Conservation (phyloP, 2,113 vertebrate species). For the Sapajus apella region DNA sequence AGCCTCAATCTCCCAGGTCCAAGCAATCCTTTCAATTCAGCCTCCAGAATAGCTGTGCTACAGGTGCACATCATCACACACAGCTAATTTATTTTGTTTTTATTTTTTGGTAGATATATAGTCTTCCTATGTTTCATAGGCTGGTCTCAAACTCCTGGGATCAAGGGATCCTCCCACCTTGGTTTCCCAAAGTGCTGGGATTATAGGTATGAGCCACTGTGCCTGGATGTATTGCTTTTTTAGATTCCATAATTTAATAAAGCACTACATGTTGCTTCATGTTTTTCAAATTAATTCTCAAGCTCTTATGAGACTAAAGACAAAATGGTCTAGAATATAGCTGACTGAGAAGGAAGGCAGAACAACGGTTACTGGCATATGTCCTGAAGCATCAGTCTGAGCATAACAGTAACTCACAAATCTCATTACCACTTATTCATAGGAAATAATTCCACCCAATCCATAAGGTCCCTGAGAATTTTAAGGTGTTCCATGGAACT, state of each 20-base stretch:
- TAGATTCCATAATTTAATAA: neutral
- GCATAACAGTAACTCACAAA: neutral
- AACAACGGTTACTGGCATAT: neutral
- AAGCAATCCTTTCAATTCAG: too few relatives aligned
- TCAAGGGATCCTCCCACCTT: too few relatives aligned
- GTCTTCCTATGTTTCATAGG: too few relatives aligned
- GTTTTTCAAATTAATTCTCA: neutral
- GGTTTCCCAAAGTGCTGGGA: too few relatives aligned
- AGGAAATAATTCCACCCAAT: neutral
- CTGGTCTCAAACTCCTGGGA: too few relatives aligned
- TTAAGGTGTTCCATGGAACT: neutral
- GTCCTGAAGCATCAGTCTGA: neutral
- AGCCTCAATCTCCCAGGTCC: too few relatives aligned
- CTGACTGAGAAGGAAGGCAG: neutral
- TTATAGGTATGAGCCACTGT: too few relatives aligned
- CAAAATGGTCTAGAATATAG: neutral
- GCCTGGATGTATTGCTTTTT: neutral
- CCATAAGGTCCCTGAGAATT: neutral
- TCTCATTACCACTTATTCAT: neutral
- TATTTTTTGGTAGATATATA: too few relatives aligned
- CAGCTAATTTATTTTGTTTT: too few relatives aligned
- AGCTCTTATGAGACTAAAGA: neutral
- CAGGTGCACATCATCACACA: too few relatives aligned
- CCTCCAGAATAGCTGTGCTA: too few relatives aligned
- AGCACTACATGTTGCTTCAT: neutral